Base-by-base conservation (phyloP, 2,888 invertebrate genomes). In the Eupithecia subumbrata region DNA sequence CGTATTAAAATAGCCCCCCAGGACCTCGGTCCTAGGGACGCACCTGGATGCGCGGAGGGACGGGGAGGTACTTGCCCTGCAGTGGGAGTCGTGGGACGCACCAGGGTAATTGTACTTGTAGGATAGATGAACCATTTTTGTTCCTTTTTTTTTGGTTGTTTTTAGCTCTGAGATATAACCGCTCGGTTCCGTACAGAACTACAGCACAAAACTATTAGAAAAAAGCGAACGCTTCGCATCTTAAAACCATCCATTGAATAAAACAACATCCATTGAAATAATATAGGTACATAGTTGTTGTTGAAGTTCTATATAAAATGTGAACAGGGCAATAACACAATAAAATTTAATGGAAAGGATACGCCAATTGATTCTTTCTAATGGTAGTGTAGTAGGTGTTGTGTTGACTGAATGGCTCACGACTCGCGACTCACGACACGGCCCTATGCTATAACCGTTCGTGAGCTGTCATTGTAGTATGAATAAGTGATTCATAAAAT, bases 351-450 rank as follows among this genome's bases (percentile, higher is more conserved):
- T 64, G 18, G 34, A 70, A 68, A 68, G 68, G 71, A 69, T 74
- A 69, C 52, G 73, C 76, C 37, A 63, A 52, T 40, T 76, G 73
- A 68, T 22, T 72, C 34, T 25, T n/a, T 56, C 52, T 56, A 56
- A n/a, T n/a, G 67, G 12, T 37, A 40, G 18, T 12, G 22, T 22
- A 56, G 52, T 30, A 30, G 30, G 30, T 37, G 37, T 5, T 2
- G 18, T 67, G 67, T 30, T 67, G 48, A 72, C 34, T 52, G 40
- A 67, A 22, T 72, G 34, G 16, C 52, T n/a, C 71, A 71, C 63
- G 11, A 22, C 60, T 25, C 60, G 25, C n/a, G n/a, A n/a, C n/a
- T n/a, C n/a, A 71, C 63, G 11, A 22, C 60, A 60, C 60, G 25
- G 5, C 56, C 3, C 52, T n/a, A n/a, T 16, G 52, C 7, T 40